A percentile compares a stretch with the other conserved stretches of the same genome.
These are phyloP conservation scores for Plutomurus gul DNA, from an alignment of 1,140 invertebrate genomes.

Conservation along the genomic window DNA sequence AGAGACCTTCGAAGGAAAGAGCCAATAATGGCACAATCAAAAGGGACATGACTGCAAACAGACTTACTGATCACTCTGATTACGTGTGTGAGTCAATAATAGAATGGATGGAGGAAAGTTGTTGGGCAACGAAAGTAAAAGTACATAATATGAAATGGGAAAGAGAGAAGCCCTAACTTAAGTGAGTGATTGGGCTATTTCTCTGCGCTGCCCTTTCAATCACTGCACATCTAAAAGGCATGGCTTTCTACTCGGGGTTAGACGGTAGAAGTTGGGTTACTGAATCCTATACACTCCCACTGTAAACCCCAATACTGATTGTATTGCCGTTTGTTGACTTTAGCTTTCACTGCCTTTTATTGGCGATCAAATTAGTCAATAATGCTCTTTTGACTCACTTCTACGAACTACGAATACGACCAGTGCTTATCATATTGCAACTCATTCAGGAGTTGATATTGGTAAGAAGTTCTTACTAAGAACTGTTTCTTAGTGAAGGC, in stretches of 20 bases:
- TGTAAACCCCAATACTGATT: background rate
- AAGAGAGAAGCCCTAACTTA: background rate
- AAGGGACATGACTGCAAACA: conserved; percentile 29
- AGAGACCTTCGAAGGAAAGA: background rate
- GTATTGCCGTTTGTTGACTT: background rate
- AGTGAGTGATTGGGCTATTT: background rate
- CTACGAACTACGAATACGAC: too few species aligned
- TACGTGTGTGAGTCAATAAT: background rate
- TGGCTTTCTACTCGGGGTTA: too few species aligned
- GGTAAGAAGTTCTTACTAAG: too few species aligned
- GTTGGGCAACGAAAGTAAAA: background rate
- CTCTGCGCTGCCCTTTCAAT: background rate
- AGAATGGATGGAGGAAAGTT: background rate
- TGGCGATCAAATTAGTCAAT: conserved; percentile 10
- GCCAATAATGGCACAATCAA: conserved; percentile 28
- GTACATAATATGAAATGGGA: background rate
- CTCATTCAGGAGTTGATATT: too few species aligned
- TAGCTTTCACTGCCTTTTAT: background rate
- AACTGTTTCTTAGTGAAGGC: too few species aligned
- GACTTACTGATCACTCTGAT: conserved; percentile 23
- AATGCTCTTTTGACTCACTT: background rate
- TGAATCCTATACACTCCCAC: too few species aligned
- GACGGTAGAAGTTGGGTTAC: too few species aligned
- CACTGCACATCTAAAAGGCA: background rate
- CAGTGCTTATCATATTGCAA: too few species aligned